Percentiles rank a stretch among this genome's conserved stretches.
phyloP scores from a whole-genome alignment of 2,888 invertebrate species.

The Nomada ferruginata region DNA sequence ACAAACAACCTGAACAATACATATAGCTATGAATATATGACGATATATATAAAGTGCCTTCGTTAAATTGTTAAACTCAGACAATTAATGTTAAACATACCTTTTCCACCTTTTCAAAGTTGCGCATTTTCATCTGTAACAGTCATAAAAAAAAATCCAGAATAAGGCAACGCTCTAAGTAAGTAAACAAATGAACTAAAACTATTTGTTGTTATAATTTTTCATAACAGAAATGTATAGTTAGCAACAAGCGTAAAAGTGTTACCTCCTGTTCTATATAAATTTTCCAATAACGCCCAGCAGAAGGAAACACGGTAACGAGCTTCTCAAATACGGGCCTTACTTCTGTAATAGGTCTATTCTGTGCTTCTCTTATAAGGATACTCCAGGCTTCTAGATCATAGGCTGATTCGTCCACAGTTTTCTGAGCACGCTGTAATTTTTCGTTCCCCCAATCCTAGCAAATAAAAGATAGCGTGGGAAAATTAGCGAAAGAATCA shows the following conservation, averaged over 20 bases:
- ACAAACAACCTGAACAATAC: conserved; percentile 65
- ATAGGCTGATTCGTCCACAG: conserved; percentile 94
- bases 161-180: neutral
- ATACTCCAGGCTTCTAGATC: conserved; percentile 99
- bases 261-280: conserved; percentile 98
- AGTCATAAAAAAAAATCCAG: conserved; percentile 48
- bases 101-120: conserved; percentile 99
- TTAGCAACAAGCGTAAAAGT: conserved; percentile 19
- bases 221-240: neutral
- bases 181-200: neutral
- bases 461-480: conserved; percentile 39
- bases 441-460: conserved; percentile 96
- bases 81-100: conserved; percentile 87
- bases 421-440: conserved; percentile 92
- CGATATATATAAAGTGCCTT: conserved; percentile 55
- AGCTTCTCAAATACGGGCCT: conserved; percentile 96
- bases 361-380: conserved; percentile 96
- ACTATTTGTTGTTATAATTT: neutral
- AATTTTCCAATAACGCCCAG: conserved; percentile 99
- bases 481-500: neutral
- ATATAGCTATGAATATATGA: conserved; percentile 39
- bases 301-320: conserved; percentile 97
- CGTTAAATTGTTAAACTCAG: conserved; percentile 72
- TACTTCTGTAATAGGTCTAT: conserved; percentile 94
- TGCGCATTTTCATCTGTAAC: conserved; percentile 97